Evolutionary conservation across 1,140 invertebrate species (phyloP).

Genomic region (Drosophila trapezifrons): DNA sequence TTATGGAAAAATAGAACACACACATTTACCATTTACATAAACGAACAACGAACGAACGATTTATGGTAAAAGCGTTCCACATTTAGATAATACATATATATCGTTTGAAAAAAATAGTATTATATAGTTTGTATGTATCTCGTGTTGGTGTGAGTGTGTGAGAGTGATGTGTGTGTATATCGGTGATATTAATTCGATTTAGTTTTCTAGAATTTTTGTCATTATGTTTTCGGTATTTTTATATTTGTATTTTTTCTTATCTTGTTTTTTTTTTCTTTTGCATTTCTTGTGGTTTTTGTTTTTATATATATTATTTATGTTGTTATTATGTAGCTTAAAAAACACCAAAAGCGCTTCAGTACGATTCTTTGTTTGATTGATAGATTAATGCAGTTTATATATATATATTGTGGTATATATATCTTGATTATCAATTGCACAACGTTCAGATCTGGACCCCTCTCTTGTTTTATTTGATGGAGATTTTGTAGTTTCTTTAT

Average conservation of each 20-base stretch:
- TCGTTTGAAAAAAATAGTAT: constrained; percentile 63
- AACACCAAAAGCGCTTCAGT: constrained; percentile 80
- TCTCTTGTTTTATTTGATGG: constrained; percentile 74
- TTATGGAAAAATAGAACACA: constrained; percentile 79
- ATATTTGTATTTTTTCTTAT: constrained; percentile 24
- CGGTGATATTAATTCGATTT: constrained; percentile 67
- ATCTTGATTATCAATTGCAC: constrained; percentile 64
- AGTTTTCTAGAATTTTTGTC: constrained; percentile 27
- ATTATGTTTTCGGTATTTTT: constrained; percentile 21
- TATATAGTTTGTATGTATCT: constrained; percentile 50
- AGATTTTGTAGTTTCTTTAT: constrained; percentile 49
- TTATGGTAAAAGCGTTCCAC: constrained; percentile 84
- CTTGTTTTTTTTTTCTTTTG: constrained; percentile 42
- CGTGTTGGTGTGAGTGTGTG: constrained; percentile 35
- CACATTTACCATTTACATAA: constrained; percentile 83
- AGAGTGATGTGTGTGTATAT: constrained; percentile 47
- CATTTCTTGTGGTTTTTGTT: constrained; percentile 42
- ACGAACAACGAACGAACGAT: constrained; percentile 83
- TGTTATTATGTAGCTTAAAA: constrained; percentile 68
- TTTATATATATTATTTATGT: constrained; percentile 37
- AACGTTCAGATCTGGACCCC: constrained; percentile 79
- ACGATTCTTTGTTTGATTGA: constrained; percentile 66
- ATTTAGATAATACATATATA: constrained; percentile 83
- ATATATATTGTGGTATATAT: constrained; percentile 34
- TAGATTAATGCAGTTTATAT: constrained; percentile 62